Conservation (phyloP, 2,888 invertebrate genomes). For the Drosophila flavopinicola region DNA sequence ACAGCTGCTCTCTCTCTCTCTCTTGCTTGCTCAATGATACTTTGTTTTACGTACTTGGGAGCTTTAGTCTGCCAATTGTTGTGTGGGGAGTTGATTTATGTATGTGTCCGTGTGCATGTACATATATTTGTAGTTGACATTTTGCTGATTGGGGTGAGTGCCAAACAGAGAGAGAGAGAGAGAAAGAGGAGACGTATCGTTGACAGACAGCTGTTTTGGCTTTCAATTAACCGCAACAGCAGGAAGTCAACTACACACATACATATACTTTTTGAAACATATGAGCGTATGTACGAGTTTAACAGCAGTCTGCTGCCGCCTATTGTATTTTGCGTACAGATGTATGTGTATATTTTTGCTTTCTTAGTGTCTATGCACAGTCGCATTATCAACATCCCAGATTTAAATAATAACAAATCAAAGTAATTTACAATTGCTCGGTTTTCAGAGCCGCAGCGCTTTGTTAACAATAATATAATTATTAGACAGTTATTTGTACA, state of each 20-base stretch:
- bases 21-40: conserved; percentile 18
- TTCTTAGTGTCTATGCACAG: conserved; percentile 17
- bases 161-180: conserved; percentile 13
- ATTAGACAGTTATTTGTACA: no score
- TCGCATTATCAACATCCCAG: background rate
- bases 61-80: background rate
- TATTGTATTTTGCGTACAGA: conserved; percentile 33
- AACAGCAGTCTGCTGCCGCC: conserved; percentile 5
- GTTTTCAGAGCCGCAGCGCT: no score
- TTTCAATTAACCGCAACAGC: conserved; percentile 63
- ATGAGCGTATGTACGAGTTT: conserved; percentile 3
- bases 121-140: conserved; percentile 56
- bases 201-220: conserved; percentile 71
- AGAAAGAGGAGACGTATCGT: conserved; percentile 22
- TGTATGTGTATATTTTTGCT: conserved; percentile 31
- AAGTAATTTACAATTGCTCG: no score
- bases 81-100: conserved; percentile 54
- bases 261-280: background rate
- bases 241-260: conserved; percentile 47
- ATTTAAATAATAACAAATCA: no score
- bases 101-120: conserved; percentile 4
- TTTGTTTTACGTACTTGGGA: conserved; percentile 18
- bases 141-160: conserved; percentile 42
- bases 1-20: conserved; percentile 35
- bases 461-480: no score